Percentiles rank a stretch among this genome's conserved stretches.
phyloP scores from a whole-genome alignment of 2,113 vertebrate genomes.

The Tachysurus vachellii region DNA sequence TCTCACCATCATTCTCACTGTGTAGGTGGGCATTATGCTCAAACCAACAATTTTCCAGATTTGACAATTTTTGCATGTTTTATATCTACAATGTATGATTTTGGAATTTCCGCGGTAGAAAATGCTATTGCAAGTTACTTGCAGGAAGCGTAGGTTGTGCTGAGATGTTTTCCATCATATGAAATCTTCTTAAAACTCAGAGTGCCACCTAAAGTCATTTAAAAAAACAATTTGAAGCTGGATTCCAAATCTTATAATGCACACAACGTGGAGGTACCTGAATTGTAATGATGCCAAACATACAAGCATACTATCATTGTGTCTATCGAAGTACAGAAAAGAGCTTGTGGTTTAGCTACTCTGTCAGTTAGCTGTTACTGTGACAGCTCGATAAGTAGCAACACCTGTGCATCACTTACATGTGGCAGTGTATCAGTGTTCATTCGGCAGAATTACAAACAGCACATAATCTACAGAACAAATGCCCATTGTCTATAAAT shows the following conservation, averaged over 20 bases:
- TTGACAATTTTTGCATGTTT: neutral
- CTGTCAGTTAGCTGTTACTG: neutral
- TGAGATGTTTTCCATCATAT: neutral
- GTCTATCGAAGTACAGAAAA: neutral
- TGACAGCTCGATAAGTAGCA: neutral
- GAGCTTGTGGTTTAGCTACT: neutral
- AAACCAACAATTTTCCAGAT: neutral
- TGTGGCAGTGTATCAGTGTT: neutral
- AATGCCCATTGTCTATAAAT: no score
- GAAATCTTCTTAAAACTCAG: neutral
- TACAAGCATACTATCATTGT: neutral
- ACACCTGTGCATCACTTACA: neutral
- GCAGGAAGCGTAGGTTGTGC: neutral
- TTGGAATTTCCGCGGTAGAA: neutral
- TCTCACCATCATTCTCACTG: neutral
- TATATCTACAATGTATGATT: neutral
- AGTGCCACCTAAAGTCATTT: neutral
- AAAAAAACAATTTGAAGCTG: neutral
- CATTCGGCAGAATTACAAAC: neutral
- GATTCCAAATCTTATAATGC: neutral
- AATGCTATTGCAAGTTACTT: neutral
- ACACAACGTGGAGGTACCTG: neutral
- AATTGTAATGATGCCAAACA: neutral
- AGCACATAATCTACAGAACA: neutral
- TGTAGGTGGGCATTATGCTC: neutral